Evolutionary conservation across 2,113 vertebrate species (phyloP).

Genomic region (Morone saxatilis): DNA sequence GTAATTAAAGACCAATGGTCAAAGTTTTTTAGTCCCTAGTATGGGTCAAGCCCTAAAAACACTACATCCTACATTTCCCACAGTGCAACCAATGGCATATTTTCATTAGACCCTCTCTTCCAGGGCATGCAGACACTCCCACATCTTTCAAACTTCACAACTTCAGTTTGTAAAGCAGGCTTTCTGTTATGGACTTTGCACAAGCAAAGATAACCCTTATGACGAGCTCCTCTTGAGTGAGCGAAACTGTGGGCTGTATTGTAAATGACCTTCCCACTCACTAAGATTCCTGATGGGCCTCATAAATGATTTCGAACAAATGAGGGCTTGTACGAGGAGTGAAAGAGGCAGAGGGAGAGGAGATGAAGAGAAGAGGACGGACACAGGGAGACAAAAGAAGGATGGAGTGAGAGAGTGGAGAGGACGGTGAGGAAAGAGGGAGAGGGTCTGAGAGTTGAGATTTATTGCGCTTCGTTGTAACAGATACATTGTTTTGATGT

Average conservation of each 20-base stretch:
- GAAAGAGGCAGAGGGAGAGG: not conserved
- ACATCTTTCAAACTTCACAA: not conserved
- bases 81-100: not conserved
- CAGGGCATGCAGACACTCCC: not conserved
- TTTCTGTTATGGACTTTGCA: not conserved
- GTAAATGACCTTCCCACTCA: conserved; percentile 66
- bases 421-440: not conserved
- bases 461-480: conserved; percentile 41
- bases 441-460: conserved; percentile 28
- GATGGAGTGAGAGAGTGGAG: conserved; percentile 12
- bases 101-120: not conserved
- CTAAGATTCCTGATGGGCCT: conserved; percentile 58
- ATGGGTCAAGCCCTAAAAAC: no score
- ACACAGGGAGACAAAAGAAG: not conserved
- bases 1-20: no score
- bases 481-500: conserved; percentile 68
- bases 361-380: not conserved
- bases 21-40: not conserved
- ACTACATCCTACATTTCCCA: not conserved
- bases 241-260: conserved; percentile 33
- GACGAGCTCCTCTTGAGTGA: not conserved
- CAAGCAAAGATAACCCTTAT: not conserved
- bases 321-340: conserved; percentile 38
- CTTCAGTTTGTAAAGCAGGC: not conserved
- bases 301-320: conserved; percentile 69